phyloP scores from a whole-genome alignment of 2,113 vertebrate genomes.

The Chloebia gouldiae region DNA sequence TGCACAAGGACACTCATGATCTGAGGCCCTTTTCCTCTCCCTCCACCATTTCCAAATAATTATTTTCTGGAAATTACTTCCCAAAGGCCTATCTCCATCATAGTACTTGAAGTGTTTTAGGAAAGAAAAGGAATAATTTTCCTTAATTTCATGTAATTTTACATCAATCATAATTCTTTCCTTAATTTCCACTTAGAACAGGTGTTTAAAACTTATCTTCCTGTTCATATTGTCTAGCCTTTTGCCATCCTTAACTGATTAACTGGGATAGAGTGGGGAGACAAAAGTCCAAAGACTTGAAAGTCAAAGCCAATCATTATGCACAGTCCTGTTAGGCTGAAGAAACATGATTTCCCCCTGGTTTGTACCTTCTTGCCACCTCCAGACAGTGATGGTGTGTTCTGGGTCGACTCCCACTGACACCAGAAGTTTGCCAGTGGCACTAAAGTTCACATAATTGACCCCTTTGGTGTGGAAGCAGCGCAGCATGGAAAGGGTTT shows the following conservation, averaged over 20 bases:
- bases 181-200: neutral
- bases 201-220: neutral
- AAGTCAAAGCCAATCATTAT: neutral
- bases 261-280: neutral
- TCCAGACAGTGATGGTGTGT: conserved; percentile 94
- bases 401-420: conserved; percentile 94
- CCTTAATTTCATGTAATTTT: neutral
- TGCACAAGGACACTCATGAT: neutral
- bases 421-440: conserved; percentile 93
- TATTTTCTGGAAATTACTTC: neutral
- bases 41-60: neutral
- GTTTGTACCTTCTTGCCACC: conserved; percentile 94
- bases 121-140: neutral
- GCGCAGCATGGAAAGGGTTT: conserved; percentile 93
- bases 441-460: conserved; percentile 93
- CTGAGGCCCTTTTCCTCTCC: neutral
- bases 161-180: neutral
- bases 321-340: neutral
- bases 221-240: neutral
- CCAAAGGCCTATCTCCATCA: neutral
- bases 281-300: neutral
- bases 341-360: accelerated
- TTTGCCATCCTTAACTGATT: neutral
- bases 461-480: conserved; percentile 92
- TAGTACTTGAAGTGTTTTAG: neutral